Evolutionary conservation across 1,140 invertebrate species (phyloP), one percentile per base, ranked within the genome.

Genomic region (Drosophila pruinosa): DNA sequence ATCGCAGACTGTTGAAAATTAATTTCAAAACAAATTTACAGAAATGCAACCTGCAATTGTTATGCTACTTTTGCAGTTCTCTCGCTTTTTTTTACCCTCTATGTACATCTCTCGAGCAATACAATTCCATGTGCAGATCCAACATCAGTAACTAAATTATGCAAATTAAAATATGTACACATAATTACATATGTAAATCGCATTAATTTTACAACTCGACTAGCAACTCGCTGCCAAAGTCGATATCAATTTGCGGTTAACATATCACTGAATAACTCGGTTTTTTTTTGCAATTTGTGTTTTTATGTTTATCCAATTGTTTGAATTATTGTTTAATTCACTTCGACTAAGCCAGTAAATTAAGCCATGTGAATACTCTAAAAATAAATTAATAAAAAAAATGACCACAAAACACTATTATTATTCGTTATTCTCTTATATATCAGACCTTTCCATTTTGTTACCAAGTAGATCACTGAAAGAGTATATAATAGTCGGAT

Each of bases 181-280:
- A 86, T 85, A 85, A 85, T 85, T 85, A 85, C 81, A 81, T 77
- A 86, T 81, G 81, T 85, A 85, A 85, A 88, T 81, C 82, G 81
- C 69, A 85, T 85, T 85, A 74, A 86, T 85, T 73, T 74, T 81
- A 72, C 69, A 85, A 53, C 58, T 65, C 54, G 12, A 57, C 39
- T 52, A 31, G 26, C 47, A 64, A 64, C 41, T 47, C 38, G 41
- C 63, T 53, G 17, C 28, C 53, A 80, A 82, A 81, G 70, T 81
- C 79, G 70, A 70, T 77, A 74, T 76, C 70, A 81, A 85, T 85
- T 85, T 85, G 81, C 54, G 81, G 81, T 85, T 61, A 68, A 74
- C 70, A 85, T 85, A 85, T 77, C 81, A 77, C 47, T 64, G 48
- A 31, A 67, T 54, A 61, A 57, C 59, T 14, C n/a, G 8, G 48